These are phyloP conservation scores for Acrocephalus arundinaceus DNA, from an alignment of 2,113 vertebrate genomes.

Conservation along the genomic window DNA sequence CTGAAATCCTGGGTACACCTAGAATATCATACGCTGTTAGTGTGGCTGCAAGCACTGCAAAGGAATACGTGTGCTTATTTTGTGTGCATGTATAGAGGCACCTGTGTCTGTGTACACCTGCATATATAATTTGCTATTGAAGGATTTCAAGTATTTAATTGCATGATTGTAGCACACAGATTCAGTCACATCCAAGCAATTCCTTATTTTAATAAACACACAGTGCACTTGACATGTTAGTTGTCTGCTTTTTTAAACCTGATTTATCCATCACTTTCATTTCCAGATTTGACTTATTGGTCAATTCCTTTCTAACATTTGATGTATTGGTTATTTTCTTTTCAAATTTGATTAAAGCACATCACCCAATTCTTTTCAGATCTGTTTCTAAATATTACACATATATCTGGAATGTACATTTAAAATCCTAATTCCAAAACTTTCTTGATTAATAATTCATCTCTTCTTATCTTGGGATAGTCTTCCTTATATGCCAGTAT, in stretches of 20 bases:
- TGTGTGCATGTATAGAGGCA: not conserved
- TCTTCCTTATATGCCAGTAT: conserved; percentile 54
- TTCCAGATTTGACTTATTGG: conserved; percentile 73
- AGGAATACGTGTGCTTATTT: not conserved
- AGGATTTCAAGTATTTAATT: conserved; percentile 9
- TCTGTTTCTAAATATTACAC: conserved; percentile 72
- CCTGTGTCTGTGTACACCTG: not conserved
- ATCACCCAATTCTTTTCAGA: conserved; percentile 65
- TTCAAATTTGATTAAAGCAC: conserved; percentile 75
- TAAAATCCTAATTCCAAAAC: conserved; percentile 72
- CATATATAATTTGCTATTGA: not conserved
- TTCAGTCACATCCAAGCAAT: not conserved
- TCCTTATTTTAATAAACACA: conserved; percentile 54
- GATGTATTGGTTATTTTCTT: conserved; percentile 74
- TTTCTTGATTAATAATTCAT: conserved; percentile 63
- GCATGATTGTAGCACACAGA: not conserved
- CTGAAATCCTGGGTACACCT: not conserved
- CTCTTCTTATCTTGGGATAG: conserved; percentile 13
- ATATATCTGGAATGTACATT: conserved; percentile 51
- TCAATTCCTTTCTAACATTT: conserved; percentile 72
- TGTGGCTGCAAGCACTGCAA: not conserved
- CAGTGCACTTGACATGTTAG: conserved; percentile 31
- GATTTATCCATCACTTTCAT: conserved; percentile 71
- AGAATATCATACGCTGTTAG: not conserved
- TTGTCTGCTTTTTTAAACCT: conserved; percentile 68